These are phyloP conservation scores for Micronisus gabar DNA, from an alignment of 2,113 vertebrate species.

Conservation along the genomic window DNA sequence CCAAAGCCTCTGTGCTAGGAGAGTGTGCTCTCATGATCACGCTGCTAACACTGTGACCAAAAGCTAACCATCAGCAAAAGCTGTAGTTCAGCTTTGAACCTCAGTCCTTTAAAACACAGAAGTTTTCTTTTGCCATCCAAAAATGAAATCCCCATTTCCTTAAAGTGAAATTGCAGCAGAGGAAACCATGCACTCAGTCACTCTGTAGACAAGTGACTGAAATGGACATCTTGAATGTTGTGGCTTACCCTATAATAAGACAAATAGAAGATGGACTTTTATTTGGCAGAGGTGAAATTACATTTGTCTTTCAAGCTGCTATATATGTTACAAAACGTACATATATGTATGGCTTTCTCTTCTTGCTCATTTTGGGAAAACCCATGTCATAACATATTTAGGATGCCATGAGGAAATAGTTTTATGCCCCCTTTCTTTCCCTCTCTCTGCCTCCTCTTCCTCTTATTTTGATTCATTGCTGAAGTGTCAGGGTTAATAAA, in stretches of 20 bases:
- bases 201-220: background rate
- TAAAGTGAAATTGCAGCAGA: background rate
- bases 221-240: background rate
- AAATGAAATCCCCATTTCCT: background rate
- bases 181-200: rapidly evolving
- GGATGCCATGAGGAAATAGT: background rate
- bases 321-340: background rate
- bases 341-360: rapidly evolving
- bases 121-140: background rate
- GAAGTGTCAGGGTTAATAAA: conserved; percentile 41
- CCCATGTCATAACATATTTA: background rate
- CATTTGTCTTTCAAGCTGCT: background rate
- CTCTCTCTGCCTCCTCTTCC: background rate
- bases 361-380: background rate
- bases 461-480: conserved; percentile 30
- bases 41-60: background rate
- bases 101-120: background rate
- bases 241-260: background rate
- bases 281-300: background rate
- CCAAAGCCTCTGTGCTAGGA: background rate
- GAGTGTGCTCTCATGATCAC: background rate
- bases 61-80: background rate
- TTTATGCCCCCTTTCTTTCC: background rate
- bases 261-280: background rate
- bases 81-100: background rate